These are phyloP conservation scores for Druon quercuslanigerum DNA, from an alignment of 1,140 invertebrate species.

Conservation along the genomic window DNA sequence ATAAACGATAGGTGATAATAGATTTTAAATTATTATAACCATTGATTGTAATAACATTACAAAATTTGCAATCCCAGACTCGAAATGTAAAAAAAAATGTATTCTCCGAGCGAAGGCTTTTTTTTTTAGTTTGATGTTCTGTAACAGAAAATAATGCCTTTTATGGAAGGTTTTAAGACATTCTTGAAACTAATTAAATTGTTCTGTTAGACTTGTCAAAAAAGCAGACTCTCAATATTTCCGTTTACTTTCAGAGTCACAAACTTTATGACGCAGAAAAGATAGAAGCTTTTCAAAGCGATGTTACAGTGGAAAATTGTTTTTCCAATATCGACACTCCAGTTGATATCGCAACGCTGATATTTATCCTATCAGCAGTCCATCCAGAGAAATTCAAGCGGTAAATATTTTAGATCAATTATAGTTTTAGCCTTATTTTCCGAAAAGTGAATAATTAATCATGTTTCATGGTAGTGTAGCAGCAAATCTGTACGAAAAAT, in stretches of 20 bases:
- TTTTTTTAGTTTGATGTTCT: too few species aligned
- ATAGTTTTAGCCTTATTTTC: constrained; percentile 27
- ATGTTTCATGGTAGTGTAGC: constrained; percentile 75
- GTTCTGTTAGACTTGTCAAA: not conserved
- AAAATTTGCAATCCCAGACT: too few species aligned
- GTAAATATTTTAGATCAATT: constrained; percentile 47
- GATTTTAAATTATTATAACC: too few species aligned
- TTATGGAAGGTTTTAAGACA: too few species aligned
- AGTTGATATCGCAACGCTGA: constrained; percentile 83
- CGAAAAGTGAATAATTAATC: constrained; percentile 21
- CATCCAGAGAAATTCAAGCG: constrained; percentile 86
- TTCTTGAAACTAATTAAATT: too few species aligned
- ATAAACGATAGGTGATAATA: too few species aligned
- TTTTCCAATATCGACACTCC: constrained; percentile 76
- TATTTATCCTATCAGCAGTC: constrained; percentile 89
- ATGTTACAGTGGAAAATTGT: constrained; percentile 81
- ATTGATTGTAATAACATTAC: too few species aligned
- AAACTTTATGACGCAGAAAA: constrained; percentile 78
- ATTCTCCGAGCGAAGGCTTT: too few species aligned
- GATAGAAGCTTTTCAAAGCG: constrained; percentile 87
- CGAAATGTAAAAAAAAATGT: too few species aligned
- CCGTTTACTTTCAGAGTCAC: constrained; percentile 61
- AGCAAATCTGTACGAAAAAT: constrained; percentile 81
- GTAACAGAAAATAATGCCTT: too few species aligned
- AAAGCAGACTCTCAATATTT: constrained; percentile 21